Conservation (phyloP, 2,113 vertebrate genomes). For the Lathamus discolor region DNA sequence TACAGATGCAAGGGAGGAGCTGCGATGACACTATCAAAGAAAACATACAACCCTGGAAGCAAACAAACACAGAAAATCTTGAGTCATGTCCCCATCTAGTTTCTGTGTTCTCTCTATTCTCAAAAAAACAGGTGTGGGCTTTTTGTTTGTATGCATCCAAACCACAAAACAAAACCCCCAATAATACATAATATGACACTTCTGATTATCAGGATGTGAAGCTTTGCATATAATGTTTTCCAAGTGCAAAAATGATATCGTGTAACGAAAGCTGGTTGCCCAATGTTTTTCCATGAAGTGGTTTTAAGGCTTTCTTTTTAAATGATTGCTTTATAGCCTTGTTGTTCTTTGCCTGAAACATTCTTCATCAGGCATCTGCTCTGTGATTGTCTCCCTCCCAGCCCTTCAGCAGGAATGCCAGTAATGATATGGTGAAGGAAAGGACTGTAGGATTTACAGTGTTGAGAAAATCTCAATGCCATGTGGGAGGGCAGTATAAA, state of each 20-base stretch:
- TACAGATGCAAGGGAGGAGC: slow-evolving; percentile 34
- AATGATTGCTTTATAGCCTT: background rate
- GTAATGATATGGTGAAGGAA: background rate
- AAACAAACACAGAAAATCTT: background rate
- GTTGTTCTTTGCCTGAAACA: background rate
- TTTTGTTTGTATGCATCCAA: background rate
- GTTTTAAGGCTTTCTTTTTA: background rate
- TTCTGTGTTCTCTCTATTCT: background rate
- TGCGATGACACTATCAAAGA: background rate
- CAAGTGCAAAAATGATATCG: background rate
- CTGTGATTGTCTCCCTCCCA: background rate
- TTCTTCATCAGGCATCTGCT: background rate
- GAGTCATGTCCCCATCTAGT: background rate
- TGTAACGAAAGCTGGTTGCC: background rate
- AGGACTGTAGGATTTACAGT: background rate
- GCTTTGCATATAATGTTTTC: background rate
- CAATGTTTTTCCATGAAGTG: background rate
- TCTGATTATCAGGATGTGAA: background rate
- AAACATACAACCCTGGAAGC: slow-evolving; percentile 15
- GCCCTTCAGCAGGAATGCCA: background rate
- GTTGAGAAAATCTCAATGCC: background rate
- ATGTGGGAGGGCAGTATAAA: background rate
- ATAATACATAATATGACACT: background rate
- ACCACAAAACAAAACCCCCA: background rate
- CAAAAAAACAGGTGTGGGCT: background rate